Conservation (phyloP, 1,140 invertebrate genomes). For the Zeugodacus cucurbitae region DNA sequence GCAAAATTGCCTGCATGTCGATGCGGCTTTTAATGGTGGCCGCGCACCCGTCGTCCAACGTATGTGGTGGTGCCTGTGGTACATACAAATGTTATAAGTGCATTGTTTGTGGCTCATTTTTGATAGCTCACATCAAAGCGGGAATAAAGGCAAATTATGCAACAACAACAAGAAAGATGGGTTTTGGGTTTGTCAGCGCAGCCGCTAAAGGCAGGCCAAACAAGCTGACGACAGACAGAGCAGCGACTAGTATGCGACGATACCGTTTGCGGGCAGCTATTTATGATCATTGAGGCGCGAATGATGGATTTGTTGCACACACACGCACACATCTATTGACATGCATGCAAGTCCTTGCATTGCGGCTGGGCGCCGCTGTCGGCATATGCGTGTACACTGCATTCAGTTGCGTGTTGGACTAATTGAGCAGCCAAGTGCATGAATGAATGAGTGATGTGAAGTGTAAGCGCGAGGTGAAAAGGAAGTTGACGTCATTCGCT, state of each 20-base stretch:
- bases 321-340: neutral
- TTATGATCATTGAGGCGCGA: neutral
- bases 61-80: neutral
- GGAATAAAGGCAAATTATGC: neutral
- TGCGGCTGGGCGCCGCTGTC: neutral
- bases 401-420: neutral
- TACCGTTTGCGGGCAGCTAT: neutral
- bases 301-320: conserved; percentile 32
- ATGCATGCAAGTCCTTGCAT: neutral
- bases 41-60: neutral
- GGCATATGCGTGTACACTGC: too few species aligned
- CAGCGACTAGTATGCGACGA: neutral
- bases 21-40: neutral
- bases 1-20: neutral
- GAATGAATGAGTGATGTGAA: conserved; percentile 22
- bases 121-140: conserved; percentile 10
- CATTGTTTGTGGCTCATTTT: neutral
- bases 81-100: neutral
- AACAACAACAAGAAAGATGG: neutral
- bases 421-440: conserved; percentile 36
- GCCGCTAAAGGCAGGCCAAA: neutral
- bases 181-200: neutral
- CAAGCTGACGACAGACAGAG: neutral
- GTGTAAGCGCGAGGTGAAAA: neutral
- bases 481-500: neutral